Percentiles rank a stretch among this genome's conserved stretches.
Conservation (phyloP, 30 jellyfish, hydroid and myxozoan genomes). For the Hydractinia echinata region DNA sequence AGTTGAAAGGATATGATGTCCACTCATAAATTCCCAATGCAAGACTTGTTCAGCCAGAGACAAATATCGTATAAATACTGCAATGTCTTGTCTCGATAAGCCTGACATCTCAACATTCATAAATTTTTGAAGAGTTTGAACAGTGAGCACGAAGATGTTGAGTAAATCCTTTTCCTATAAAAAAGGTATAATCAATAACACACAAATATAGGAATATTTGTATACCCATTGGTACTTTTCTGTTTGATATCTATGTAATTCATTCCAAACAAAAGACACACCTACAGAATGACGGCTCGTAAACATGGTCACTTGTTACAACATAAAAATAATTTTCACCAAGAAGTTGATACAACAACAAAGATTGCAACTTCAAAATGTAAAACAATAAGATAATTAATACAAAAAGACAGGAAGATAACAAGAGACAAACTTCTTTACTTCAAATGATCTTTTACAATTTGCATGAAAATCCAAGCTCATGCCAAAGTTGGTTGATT, state of each 20-base stretch:
- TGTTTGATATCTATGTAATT: too few relatives aligned
- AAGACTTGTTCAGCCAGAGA: constrained; percentile 82
- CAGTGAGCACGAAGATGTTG: constrained; percentile 51
- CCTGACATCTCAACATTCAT: constrained; percentile 34
- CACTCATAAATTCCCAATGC: constrained; percentile 77
- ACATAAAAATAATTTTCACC: too few relatives aligned
- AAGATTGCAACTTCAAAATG: too few relatives aligned
- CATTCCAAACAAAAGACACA: too few relatives aligned
- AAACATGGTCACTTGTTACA: not conserved
- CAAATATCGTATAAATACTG: constrained; percentile 58
- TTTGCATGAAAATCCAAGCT: constrained; percentile 83
- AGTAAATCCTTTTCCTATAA: constrained; percentile 60
- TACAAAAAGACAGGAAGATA: not conserved
- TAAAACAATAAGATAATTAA: not conserved
- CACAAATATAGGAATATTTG: not conserved
- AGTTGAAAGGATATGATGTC: constrained; percentile 77
- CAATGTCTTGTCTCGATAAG: constrained; percentile 52
- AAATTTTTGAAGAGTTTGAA: constrained; percentile 48
- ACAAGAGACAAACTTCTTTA: not conserved
- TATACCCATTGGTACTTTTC: too few relatives aligned
- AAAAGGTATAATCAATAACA: not conserved
- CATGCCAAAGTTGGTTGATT: constrained; percentile 81
- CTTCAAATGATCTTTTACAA: constrained; percentile 88
- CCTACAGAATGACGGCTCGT: too few relatives aligned
- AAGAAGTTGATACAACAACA: too few relatives aligned